Conservation (phyloP, 1,140 invertebrate genomes). For the Chrysomallon squamiferum region DNA sequence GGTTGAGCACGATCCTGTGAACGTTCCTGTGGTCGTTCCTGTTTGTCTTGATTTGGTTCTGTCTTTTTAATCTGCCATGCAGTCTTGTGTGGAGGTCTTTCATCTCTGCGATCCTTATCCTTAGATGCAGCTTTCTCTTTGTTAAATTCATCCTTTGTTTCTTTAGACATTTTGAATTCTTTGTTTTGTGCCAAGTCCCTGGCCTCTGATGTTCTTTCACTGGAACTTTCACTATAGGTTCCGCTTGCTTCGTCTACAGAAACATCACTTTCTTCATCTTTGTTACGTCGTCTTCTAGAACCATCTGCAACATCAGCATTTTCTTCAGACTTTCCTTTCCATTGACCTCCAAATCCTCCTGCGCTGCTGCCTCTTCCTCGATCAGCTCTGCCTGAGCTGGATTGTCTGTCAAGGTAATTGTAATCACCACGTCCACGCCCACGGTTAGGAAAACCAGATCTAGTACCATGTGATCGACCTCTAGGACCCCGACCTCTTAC, state of each 20-base stretch:
- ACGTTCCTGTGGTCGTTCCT: slow-evolving; percentile 8
- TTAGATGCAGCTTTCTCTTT: neutral
- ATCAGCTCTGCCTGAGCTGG: slow-evolving; percentile 29
- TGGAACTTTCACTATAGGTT: slow-evolving; percentile 41
- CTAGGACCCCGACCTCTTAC: slow-evolving; percentile 49
- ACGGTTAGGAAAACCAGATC: slow-evolving; percentile 17
- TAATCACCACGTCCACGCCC: slow-evolving; percentile 27
- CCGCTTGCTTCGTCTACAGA: slow-evolving; percentile 57
- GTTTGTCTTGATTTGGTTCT: slow-evolving; percentile 18
- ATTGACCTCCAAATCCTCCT: slow-evolving; percentile 25
- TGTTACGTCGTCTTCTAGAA: slow-evolving; percentile 37
- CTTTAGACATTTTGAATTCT: slow-evolving; percentile 5
- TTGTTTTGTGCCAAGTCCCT: slow-evolving; percentile 19
- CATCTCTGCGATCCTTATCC: neutral
- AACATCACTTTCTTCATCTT: slow-evolving; percentile 59
- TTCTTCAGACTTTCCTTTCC: slow-evolving; percentile 1
- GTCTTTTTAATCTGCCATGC: slow-evolving; percentile 17
- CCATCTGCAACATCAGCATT: slow-evolving; percentile 18
- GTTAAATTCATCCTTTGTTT: slow-evolving; percentile 4
- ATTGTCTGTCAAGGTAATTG: slow-evolving; percentile 18
- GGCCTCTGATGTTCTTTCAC: slow-evolving; percentile 32
- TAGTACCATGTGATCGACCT: slow-evolving; percentile 27
- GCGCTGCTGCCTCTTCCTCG: slow-evolving; percentile 16
- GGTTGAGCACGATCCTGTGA: slow-evolving; percentile 1
- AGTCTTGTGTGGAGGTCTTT: neutral